Conservation (phyloP, 2,797 vertebrate genomes). For the Galaxias olidus region DNA sequence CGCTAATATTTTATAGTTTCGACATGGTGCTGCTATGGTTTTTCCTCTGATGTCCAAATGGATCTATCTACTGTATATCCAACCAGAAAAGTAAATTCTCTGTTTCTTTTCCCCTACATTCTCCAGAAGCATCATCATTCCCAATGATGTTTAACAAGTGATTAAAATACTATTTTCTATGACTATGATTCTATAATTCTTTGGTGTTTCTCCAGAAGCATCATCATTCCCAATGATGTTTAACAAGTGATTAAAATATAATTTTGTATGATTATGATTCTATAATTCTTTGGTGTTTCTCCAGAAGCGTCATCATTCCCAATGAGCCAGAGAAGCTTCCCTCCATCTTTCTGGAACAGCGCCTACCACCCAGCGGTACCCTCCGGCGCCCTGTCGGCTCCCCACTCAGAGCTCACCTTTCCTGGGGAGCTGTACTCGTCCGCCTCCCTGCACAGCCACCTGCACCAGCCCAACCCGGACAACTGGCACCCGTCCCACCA, state of each 20-base stretch:
- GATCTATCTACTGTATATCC: too few relatives aligned
- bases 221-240: too few relatives aligned
- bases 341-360: slow-evolving; percentile 98
- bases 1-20: too few relatives aligned
- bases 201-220: too few relatives aligned
- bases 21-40: background rate
- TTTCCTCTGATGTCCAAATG: background rate
- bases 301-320: slow-evolving; percentile 89
- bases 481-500: slow-evolving; percentile 92
- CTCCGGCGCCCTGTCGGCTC: slow-evolving; percentile 77
- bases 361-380: slow-evolving; percentile 86
- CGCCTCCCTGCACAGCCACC: slow-evolving; percentile 86
- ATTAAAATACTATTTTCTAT: too few relatives aligned
- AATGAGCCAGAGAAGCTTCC: slow-evolving; percentile 96
- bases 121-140: slow-evolving; percentile 63
- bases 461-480: slow-evolving; percentile 89
- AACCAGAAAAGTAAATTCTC: background rate
- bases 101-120: background rate
- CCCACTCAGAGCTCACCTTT: slow-evolving; percentile 90
- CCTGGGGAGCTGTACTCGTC: slow-evolving; percentile 86
- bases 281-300: too few relatives aligned
- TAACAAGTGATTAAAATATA: too few relatives aligned
- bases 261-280: too few relatives aligned
- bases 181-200: too few relatives aligned
- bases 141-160: too few relatives aligned